Base-by-base conservation (phyloP, 2,797 vertebrate genomes). In the Eupleurogrammus muticus region DNA sequence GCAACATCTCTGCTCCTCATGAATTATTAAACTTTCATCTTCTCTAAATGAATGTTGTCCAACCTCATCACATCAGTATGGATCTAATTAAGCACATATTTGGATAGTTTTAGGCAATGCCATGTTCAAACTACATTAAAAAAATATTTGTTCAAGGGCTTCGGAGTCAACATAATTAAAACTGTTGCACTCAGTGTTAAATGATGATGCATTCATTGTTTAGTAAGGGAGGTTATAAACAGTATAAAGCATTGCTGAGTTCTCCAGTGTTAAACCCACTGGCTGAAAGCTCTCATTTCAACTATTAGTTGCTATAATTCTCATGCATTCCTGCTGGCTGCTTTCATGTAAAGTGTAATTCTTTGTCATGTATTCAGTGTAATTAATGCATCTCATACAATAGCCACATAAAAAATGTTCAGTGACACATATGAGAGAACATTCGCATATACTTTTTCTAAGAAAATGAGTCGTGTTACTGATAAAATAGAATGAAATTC, bases 21-120 rank as follows among this genome's bases (percentile, higher is more conserved):
- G 54, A 67, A 7, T 65, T 68, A 75, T 76, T 75, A 78, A 62
- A 80, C 47, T 42, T 78, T 73, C 66, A 75, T 79, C 66, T 35
- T 6, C 58, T 65, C 71, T 61, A 34, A 75, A 70, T 17, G 47
- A 55, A 53, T 11, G 16, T 32, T 12, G 23, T 7, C 47, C 46
- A 21, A 66, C 35, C 58, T 68, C 36, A 36, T 74, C 42, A 7
- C 60, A 2, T 48, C 36, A 28, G 70, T 71, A 75, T 53, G 2
- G 16, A 16, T 65, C 60, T 71, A 59, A 74, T 46, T 4, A 16
- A 70, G 52, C 40, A 35, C 59, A 77, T 40, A 40, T 69, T 69
- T 56, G 56, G 34, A 69, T 42, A 8, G 35, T 51, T 56, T 67
- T 23, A 46, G 42, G 21, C 36, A 11, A 16, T 36, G 61, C n/a